Evolutionary conservation across 2,888 invertebrate genomes (phyloP), one percentile per base, ranked within the genome.

Genomic region (Drosophila pseudotalamancana): DNA sequence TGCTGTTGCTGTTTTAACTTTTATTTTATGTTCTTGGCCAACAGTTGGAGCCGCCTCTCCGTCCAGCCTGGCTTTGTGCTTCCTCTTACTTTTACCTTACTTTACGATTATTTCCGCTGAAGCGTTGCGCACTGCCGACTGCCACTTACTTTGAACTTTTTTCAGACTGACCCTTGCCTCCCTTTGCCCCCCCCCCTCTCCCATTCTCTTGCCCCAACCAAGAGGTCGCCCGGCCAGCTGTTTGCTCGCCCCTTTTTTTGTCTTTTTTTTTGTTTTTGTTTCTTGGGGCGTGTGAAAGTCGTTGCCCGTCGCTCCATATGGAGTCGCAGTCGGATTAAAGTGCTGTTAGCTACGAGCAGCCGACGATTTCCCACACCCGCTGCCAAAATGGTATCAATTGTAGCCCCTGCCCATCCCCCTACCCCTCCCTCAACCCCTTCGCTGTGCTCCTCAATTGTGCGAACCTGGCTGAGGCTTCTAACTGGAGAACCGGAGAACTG

Each of bases 91-190:
- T 29, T 29, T 77, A 77, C 76, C 85, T 81, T 68, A 83, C 77
- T 83, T 86, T 78, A 83, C 87, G 83, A 83, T 86, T 83, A 84
- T 83, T 83, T 83, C 83, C 83, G 83, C 87, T 70, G 81, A 84
- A 77, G 67, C 74, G 84, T 75, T 80, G 81, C 79, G 81, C 81
- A 62, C 75, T 67, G 71, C 57, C 60, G 69, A 68, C 77, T 80
- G 79, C 82, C 70, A 79, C 70, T 78, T 76, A 76, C 77, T 78
- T 78, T 82, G 82, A 78, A 78, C 82, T 78, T 82, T 78, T 43
- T 23, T 39, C 59, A 63, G 73, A 50, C 67, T 68, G 68, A 67
- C 68, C 67, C 67, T 43, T 40, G 42, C 5, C 23, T 27, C 27
- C 46, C 4, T 11, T 8, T 3, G 5, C 29, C 19, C 35, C 3